Conservation (phyloP, 2,888 invertebrate species). For the Ormia ochracea region DNA sequence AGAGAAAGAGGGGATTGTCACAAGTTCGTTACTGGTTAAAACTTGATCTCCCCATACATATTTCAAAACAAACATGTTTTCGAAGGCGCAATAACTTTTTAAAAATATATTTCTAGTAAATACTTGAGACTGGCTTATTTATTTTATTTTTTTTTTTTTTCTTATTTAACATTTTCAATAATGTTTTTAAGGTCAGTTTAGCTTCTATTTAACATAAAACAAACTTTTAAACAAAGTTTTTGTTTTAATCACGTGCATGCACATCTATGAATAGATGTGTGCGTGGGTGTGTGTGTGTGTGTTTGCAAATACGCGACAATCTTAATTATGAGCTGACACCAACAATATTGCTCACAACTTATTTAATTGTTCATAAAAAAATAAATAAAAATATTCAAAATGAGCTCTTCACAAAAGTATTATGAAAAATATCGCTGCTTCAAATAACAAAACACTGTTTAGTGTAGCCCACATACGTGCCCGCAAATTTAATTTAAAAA, state of each 20-base stretch:
- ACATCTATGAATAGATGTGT: no score
- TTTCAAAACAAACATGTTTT: no score
- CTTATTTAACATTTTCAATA: neutral
- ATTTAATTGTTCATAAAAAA: neutral
- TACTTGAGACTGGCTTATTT: neutral
- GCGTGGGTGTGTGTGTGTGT: no score
- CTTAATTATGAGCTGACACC: neutral
- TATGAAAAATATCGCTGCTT: no score
- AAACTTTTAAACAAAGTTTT: conserved; percentile 14
- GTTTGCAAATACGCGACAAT: no score
- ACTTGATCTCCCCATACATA: no score
- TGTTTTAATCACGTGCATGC: conserved; percentile 27
- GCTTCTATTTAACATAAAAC: conserved; percentile 2
- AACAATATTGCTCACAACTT: conserved; percentile 9
- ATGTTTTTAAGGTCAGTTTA: conserved; percentile 28
- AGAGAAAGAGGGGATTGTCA: no score
- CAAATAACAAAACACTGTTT: neutral
- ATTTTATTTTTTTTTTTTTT: neutral
- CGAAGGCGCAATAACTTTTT: no score
- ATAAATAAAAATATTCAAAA: conserved; percentile 20
- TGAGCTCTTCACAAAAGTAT: neutral
- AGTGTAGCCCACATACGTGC: conserved; percentile 16
- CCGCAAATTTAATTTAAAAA: neutral
- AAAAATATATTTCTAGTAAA: no score
- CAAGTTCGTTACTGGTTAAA: no score